These are phyloP conservation scores for Caenorhabditis auriculariae DNA, from an alignment of 2,888 invertebrate genomes.

Conservation along the genomic window DNA sequence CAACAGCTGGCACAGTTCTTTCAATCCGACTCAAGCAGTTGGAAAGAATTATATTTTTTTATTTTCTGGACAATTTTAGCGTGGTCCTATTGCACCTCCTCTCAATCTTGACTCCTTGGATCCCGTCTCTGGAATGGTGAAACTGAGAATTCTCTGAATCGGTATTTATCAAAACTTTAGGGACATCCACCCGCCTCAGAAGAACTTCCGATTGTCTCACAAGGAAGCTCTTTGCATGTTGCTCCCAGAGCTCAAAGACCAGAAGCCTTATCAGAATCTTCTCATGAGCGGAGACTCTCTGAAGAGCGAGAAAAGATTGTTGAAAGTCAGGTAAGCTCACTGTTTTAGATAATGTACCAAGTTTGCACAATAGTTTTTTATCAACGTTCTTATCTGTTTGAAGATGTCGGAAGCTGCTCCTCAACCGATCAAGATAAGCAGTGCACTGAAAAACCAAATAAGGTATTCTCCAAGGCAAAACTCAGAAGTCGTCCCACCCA, in stretches of 20 bases:
- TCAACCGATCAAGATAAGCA: constrained; percentile 20
- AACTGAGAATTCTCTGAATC: background rate
- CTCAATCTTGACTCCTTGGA: background rate
- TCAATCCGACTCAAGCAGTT: constrained; percentile 22
- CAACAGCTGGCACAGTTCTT: constrained; percentile 32
- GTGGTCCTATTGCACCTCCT: constrained; percentile 10
- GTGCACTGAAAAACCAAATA: constrained; percentile 18
- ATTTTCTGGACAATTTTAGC: constrained; percentile 1
- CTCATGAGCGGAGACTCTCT: constrained; percentile 18
- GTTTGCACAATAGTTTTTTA: too few species aligned
- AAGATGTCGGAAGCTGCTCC: constrained; percentile 19
- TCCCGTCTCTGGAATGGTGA: background rate
- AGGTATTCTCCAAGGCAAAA: constrained; percentile 24
- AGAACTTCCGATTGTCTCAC: constrained; percentile 2
- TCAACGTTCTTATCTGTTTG: background rate
- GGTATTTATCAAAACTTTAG: background rate
- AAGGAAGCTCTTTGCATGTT: background rate
- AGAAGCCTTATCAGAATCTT: constrained; percentile 8
- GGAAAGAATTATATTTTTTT: too few species aligned
- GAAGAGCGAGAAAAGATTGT: constrained; percentile 22
- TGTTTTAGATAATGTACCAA: background rate
- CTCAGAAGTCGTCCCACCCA: constrained; percentile 19
- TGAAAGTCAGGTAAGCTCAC: constrained; percentile 8
- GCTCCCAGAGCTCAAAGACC: constrained; percentile 3
- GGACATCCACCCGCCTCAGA: constrained; percentile 13